Percentiles rank a stretch among this genome's conserved stretches.
These are phyloP conservation scores for Caracal caracal DNA, from an alignment of 2,113 vertebrate species.

Conservation along the genomic window DNA sequence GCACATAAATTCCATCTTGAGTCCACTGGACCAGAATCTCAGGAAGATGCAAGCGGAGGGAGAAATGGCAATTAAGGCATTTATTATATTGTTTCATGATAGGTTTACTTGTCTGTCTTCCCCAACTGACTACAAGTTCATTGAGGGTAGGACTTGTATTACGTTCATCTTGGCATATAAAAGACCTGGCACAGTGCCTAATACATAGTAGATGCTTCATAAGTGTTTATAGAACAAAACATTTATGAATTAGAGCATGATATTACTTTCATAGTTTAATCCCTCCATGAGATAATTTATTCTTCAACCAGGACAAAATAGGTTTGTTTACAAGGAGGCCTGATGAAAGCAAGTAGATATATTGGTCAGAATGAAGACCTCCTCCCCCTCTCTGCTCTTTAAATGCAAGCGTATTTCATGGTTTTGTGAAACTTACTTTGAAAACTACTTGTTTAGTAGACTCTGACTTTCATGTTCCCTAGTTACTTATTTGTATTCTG, in stretches of 20 bases:
- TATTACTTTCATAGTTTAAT: conserved; percentile 6
- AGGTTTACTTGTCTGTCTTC: background rate
- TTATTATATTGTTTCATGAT: background rate
- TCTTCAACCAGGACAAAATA: background rate
- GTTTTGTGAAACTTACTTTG: background rate
- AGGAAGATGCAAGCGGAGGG: background rate
- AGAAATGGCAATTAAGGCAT: background rate
- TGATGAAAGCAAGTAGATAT: background rate
- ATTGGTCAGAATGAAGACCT: background rate
- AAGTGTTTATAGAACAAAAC: background rate
- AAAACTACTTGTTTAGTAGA: background rate
- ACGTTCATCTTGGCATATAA: background rate
- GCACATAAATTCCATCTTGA: background rate
- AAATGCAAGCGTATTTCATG: background rate
- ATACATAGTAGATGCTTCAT: background rate
- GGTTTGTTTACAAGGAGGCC: background rate
- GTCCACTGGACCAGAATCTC: background rate
- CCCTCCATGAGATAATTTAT: background rate
- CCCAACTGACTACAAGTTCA: background rate
- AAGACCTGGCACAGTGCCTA: background rate
- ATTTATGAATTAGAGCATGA: background rate
- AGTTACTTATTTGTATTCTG: background rate
- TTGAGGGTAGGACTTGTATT: background rate
- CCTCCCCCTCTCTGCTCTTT: background rate
- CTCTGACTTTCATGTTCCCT: background rate